A percentile compares a stretch with the other conserved stretches of the same genome.
Conservation (phyloP, 2,888 invertebrate genomes). For the Galeruca laticollis region DNA sequence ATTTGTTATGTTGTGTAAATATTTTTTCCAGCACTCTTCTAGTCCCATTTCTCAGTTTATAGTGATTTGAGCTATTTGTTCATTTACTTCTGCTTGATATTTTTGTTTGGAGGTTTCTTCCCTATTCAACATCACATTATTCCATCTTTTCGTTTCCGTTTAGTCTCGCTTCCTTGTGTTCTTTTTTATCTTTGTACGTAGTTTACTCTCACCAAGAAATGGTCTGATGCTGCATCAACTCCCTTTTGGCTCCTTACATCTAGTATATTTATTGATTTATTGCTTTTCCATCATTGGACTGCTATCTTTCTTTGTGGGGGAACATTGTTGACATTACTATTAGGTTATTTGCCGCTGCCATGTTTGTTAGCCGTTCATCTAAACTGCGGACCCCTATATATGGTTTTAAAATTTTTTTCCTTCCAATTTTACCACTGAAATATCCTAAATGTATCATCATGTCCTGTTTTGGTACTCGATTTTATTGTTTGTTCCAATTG, state of each 20-base stretch:
- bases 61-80: too few species aligned
- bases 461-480: neutral
- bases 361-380: neutral
- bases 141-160: too few species aligned
- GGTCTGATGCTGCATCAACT: neutral
- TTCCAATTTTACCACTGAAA: neutral
- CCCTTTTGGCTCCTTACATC: neutral
- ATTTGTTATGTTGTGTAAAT: too few species aligned
- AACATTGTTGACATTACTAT: too few species aligned
- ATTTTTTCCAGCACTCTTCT: too few species aligned
- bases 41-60: too few species aligned
- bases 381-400: neutral
- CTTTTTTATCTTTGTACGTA: neutral
- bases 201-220: neutral
- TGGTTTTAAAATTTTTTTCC: neutral
- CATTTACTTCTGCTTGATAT: neutral
- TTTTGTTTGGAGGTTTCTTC: neutral
- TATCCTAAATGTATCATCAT: neutral
- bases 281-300: neutral
- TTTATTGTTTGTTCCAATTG: neutral
- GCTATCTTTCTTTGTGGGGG: neutral
- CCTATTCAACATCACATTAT: too few species aligned
- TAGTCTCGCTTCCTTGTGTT: neutral
- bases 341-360: neutral
- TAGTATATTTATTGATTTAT: neutral